phyloP scores from a whole-genome alignment of 2,797 vertebrate genomes.

The Sarcophilus harrisii region DNA sequence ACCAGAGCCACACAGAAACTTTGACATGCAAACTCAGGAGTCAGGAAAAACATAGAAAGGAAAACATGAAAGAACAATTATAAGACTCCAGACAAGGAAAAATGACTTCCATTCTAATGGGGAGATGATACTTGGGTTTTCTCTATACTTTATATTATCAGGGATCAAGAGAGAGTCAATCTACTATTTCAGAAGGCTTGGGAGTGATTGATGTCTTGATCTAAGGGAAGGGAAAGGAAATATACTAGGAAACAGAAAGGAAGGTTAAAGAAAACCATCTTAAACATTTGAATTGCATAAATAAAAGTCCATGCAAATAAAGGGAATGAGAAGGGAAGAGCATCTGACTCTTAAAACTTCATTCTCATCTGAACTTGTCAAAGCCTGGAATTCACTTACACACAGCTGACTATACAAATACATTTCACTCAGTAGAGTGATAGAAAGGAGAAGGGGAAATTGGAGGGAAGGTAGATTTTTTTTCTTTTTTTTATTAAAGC shows the following conservation, averaged over 20 bases:
- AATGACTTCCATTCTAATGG: not conserved
- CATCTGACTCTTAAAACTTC: not conserved
- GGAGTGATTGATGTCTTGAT: not conserved
- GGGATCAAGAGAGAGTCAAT: not conserved
- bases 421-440: not conserved
- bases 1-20: not conserved
- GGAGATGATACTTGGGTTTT: not conserved
- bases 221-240: not conserved
- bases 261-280: not conserved
- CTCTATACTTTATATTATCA: not conserved
- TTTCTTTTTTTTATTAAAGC: too few relatives aligned
- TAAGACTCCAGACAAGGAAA: not conserved
- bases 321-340: not conserved
- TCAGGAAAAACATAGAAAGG: not conserved
- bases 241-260: not conserved
- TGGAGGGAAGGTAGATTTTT: not conserved
- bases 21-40: not conserved
- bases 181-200: not conserved
- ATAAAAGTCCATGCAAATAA: not conserved
- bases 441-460: not conserved
- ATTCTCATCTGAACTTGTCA: not conserved
- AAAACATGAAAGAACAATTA: not conserved
- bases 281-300: not conserved
- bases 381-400: not conserved
- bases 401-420: not conserved